Conservation (phyloP, 2,113 vertebrate genomes). For the Ptilorrhoa leucosticta region DNA sequence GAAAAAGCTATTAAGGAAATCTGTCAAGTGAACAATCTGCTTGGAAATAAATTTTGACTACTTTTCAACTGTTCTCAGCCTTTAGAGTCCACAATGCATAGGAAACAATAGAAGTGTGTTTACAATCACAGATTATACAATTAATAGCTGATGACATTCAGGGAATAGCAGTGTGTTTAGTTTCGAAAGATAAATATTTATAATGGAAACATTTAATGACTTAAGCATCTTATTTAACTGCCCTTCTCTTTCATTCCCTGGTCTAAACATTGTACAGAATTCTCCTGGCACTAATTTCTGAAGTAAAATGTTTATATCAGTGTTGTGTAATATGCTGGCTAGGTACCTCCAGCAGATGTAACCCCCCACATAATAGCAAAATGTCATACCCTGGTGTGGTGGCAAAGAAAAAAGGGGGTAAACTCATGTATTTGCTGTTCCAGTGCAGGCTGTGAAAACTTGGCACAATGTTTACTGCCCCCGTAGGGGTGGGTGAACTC, state of each 20-base stretch:
- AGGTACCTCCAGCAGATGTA: background rate
- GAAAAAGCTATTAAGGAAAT: slow-evolving; percentile 7
- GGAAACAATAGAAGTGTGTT: background rate
- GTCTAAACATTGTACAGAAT: background rate
- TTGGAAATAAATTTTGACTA: slow-evolving; percentile 36
- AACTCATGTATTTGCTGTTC: background rate
- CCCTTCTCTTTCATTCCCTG: background rate
- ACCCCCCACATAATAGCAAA: background rate
- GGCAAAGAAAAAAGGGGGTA: background rate
- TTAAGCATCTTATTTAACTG: slow-evolving; percentile 19
- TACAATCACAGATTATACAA: background rate
- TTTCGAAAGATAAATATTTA: slow-evolving; percentile 22
- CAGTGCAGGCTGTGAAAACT: background rate
- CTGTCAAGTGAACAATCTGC: background rate
- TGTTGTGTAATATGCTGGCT: background rate
- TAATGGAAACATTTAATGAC: background rate
- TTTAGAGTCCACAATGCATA: background rate
- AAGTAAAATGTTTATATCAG: background rate
- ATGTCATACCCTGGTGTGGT: background rate
- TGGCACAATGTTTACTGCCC: background rate
- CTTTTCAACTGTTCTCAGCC: background rate
- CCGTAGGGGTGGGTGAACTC: accelerated
- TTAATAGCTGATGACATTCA: slow-evolving; percentile 35
- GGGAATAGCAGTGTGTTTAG: background rate
- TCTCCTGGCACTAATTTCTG: background rate